phyloP scores from a whole-genome alignment of 1,140 invertebrate species.

The Adoxophyes honmai region DNA sequence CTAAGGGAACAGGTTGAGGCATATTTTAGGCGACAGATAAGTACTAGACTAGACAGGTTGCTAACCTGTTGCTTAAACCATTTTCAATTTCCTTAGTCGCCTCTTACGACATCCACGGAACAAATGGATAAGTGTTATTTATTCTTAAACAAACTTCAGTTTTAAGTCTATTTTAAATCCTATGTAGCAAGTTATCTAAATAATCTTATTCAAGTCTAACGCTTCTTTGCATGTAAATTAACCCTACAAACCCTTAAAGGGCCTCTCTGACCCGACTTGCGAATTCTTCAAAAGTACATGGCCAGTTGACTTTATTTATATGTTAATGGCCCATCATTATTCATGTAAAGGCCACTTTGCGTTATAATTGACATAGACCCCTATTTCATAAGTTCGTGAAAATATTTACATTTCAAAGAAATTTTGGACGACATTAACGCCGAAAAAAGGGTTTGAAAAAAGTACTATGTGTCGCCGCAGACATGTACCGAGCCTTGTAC shows the following conservation, averaged over 20 bases:
- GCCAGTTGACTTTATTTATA: conserved; percentile 9
- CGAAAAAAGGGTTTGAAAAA: too few relatives aligned
- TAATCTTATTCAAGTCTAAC: neutral
- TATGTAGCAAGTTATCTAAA: neutral
- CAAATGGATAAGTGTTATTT: too few relatives aligned
- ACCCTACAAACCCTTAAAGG: neutral
- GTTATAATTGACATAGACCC: conserved; percentile 8
- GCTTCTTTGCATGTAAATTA: neutral
- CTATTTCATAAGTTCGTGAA: conserved; percentile 12
- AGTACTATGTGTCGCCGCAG: too few relatives aligned
- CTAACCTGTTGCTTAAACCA: too few relatives aligned
- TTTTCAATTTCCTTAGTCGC: too few relatives aligned
- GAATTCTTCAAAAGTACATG: conserved; percentile 1
- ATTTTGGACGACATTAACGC: neutral
- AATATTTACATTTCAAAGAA: conserved; percentile 13
- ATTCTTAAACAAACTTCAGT: too few relatives aligned
- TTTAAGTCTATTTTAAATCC: too few relatives aligned
- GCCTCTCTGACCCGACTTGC: neutral
- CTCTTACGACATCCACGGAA: too few relatives aligned
- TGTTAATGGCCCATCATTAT: conserved; percentile 1
- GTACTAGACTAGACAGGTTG: too few relatives aligned
- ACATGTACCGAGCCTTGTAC: too few relatives aligned
- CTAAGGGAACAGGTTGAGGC: too few relatives aligned
- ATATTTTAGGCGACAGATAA: too few relatives aligned
- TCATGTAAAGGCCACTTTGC: conserved; percentile 4